These are phyloP conservation scores for Intellagama lesueurii DNA, from an alignment of 2,797 vertebrate species.

Conservation along the genomic window DNA sequence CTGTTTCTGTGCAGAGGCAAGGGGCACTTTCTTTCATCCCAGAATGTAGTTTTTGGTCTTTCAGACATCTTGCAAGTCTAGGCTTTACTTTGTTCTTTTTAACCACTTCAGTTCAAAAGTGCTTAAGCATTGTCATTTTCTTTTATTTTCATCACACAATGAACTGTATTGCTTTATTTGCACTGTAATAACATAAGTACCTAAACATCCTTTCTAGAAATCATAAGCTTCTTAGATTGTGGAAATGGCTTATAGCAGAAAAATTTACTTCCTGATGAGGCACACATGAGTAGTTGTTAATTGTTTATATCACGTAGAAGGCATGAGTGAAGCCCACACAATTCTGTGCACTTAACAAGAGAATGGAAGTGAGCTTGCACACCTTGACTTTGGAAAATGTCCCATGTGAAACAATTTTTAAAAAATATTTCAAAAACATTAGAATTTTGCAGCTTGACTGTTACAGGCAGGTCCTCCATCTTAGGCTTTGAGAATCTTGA, in stretches of 20 bases:
- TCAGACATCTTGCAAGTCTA: neutral
- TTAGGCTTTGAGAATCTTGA: conserved; percentile 11
- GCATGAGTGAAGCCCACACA: conserved; percentile 31
- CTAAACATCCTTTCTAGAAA: conserved; percentile 46
- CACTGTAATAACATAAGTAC: conserved; percentile 13
- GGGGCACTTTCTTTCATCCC: neutral
- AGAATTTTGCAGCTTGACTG: neutral
- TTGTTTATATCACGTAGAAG: conserved; percentile 31
- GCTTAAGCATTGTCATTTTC: conserved; percentile 1
- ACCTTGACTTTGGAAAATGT: conserved; percentile 17
- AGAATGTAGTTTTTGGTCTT: conserved; percentile 9
- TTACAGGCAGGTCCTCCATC: neutral
- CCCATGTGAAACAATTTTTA: neutral
- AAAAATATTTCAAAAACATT: neutral
- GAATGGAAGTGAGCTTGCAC: conserved; percentile 35
- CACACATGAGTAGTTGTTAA: neutral
- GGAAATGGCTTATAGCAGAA: neutral
- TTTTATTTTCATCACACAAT: conserved; percentile 6
- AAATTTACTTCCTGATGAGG: neutral
- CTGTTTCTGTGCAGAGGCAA: conserved; percentile 13
- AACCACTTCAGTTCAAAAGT: conserved; percentile 9
- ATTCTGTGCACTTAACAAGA: neutral
- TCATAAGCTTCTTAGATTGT: conserved; percentile 26
- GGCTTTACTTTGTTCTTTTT: neutral
- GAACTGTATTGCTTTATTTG: conserved; percentile 11